phyloP scores from a whole-genome alignment of 2,797 vertebrate species.

The Anableps anableps region DNA sequence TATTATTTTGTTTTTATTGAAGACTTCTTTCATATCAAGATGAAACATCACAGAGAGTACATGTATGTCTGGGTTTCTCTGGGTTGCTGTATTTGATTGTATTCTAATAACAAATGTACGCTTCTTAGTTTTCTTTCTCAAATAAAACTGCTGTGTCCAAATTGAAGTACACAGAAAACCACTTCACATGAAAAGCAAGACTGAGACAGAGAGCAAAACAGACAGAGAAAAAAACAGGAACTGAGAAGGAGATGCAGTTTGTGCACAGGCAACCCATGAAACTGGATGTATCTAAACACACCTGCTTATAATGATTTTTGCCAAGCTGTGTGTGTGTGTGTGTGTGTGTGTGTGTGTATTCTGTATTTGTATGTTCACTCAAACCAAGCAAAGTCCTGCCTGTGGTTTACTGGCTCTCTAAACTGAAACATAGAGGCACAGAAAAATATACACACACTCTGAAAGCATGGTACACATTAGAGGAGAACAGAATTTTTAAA shows the following conservation, averaged over 20 bases:
- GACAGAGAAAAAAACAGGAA: neutral
- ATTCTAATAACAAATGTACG: neutral
- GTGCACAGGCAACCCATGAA: constrained; percentile 27
- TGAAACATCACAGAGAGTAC: neutral
- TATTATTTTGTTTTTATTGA: neutral
- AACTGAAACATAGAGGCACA: constrained; percentile 27
- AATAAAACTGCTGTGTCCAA: neutral
- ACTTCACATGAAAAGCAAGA: constrained; percentile 1
- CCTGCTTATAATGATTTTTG: constrained; percentile 60
- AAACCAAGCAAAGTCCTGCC: constrained; percentile 3
- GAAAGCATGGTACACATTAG: constrained; percentile 52
- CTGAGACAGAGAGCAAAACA: neutral
- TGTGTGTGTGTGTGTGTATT: constrained; percentile 16
- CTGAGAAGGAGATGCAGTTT: constrained; percentile 2
- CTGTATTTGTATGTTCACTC: neutral
- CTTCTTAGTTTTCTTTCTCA: neutral
- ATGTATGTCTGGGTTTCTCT: neutral
- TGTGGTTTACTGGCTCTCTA: constrained; percentile 15
- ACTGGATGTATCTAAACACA: constrained; percentile 57
- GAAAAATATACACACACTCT: constrained; percentile 19
- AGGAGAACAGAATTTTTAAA: constrained; percentile 41
- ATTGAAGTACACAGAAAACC: neutral
- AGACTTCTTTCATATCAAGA: constrained; percentile 1
- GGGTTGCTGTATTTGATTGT: neutral
- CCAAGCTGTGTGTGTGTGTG: constrained; percentile 5